Base-by-base conservation (phyloP, 2,113 vertebrate genomes). In the Centropus unirufus region DNA sequence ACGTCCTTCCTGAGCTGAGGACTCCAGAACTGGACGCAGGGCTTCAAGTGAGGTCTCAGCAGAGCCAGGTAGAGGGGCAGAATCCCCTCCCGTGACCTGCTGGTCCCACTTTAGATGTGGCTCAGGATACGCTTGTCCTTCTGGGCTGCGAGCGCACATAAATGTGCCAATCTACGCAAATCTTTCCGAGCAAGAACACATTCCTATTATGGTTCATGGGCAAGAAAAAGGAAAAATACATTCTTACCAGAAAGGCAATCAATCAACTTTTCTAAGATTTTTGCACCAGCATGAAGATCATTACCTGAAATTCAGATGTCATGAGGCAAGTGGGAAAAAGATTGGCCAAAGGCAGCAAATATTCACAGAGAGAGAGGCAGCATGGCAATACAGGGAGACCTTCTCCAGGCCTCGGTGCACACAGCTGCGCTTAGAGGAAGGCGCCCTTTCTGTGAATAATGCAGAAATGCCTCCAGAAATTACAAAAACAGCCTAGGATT, bases 191-290 rank as follows among this genome's bases (percentile, higher is more conserved):
- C 77, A 68, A 57, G 62, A 57, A 42, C 52, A 61, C 5, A 16
- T 1, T 63, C 69, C 1, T 3, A 49, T 11, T 6, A 5, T 10
- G 10, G 32, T 42, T 58, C 49, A 75, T 0, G 5, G 29, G 32
- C 36, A 72, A 11, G 16, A 69, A 23, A 74, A 69, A 66, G 11
- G 4, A 74, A 80, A 66, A 5, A 8, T 19, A 51, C 11, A 17
- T 66, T 62, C 29, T 7, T 27, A 15, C 22, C 46, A 83, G 42
- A 4, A 76, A 8, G 11, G 22, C 2, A 82, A 49, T 11, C 24
- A 57, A n/a, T 23, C 58, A 20, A 39, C 27, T 79, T 73, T 22
- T 8, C 12, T 39, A 40, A 74, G 67, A 66, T 36, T 34, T 85
- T 30, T 81, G 4, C 14, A 46, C 13, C 3, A 5, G 21, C 19